Conservation (phyloP, 2,888 invertebrate species). For the Diadegma fenestrale region DNA sequence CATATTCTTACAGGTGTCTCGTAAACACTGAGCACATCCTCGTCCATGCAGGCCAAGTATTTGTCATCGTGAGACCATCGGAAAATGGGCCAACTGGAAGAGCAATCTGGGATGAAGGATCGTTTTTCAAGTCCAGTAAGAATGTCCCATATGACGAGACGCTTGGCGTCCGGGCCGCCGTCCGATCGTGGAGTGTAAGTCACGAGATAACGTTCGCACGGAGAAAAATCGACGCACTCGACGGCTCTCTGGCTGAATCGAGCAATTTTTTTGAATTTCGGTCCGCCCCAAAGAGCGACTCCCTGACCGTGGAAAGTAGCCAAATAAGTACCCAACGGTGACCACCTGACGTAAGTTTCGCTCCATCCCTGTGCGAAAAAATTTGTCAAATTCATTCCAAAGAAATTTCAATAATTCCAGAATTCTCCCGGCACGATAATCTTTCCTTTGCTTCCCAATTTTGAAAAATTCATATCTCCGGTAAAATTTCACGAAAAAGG, state of each 20-base stretch:
- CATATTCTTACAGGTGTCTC: conserved; percentile 92
- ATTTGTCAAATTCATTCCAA: background rate
- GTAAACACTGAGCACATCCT: conserved; percentile 95
- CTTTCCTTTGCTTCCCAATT: no score
- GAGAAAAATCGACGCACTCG: conserved; percentile 98
- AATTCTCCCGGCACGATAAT: no score
- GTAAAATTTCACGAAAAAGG: no score
- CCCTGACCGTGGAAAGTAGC: conserved; percentile 98
- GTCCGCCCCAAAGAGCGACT: conserved; percentile 98
- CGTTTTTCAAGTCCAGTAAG: conserved; percentile 97
- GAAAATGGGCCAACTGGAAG: conserved; percentile 96
- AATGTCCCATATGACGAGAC: conserved; percentile 98
- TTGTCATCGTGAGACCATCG: conserved; percentile 99
- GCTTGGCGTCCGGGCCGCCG: conserved; percentile 89
- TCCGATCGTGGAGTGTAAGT: conserved; percentile 95
- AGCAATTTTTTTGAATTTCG: conserved; percentile 95
- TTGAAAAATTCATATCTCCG: no score
- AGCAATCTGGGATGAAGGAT: conserved; percentile 94
- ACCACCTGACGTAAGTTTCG: conserved; percentile 98
- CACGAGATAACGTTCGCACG: conserved; percentile 98
- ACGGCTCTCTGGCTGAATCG: conserved; percentile 96
- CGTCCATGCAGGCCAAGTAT: conserved; percentile 95
- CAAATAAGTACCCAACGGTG: conserved; percentile 97
- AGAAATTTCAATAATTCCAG: background rate
- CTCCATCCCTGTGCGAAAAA: conserved; percentile 92